These are phyloP conservation scores for Lamprologus lemairii DNA, from an alignment of 2,113 vertebrate species.

Conservation along the genomic window DNA sequence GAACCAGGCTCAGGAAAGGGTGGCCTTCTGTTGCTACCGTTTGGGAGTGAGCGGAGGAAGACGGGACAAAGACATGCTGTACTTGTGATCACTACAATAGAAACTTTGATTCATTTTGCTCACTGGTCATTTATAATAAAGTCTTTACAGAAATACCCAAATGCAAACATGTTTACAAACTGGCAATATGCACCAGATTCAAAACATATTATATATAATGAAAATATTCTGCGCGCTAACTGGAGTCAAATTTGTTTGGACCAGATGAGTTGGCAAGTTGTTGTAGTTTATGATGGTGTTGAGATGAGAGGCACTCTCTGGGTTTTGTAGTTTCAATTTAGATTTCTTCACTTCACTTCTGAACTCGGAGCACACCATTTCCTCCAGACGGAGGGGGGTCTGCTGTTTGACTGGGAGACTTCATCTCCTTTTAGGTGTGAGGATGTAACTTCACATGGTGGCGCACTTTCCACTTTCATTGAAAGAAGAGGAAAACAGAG, in stretches of 20 bases:
- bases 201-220: not conserved
- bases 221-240: not conserved
- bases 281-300: not conserved
- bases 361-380: not conserved
- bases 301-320: not conserved
- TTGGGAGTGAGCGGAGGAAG: not conserved
- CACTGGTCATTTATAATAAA: not conserved
- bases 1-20: not conserved
- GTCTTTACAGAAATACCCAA: not conserved
- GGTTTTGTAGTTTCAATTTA: not conserved
- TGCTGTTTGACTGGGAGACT: not conserved
- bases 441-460: not conserved
- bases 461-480: not conserved
- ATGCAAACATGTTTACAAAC: not conserved
- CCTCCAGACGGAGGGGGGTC: not conserved
- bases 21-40: not conserved
- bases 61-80: not conserved
- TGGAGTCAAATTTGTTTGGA: not conserved
- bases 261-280: not conserved
- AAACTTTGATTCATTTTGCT: not conserved
- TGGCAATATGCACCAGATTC: not conserved
- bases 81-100: not conserved
- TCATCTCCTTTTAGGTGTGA: not conserved
- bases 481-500: not conserved
- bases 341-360: not conserved